Evolutionary conservation across 64 coral and sea anemone species (phyloP).

Genomic region (Montipora cactus): DNA sequence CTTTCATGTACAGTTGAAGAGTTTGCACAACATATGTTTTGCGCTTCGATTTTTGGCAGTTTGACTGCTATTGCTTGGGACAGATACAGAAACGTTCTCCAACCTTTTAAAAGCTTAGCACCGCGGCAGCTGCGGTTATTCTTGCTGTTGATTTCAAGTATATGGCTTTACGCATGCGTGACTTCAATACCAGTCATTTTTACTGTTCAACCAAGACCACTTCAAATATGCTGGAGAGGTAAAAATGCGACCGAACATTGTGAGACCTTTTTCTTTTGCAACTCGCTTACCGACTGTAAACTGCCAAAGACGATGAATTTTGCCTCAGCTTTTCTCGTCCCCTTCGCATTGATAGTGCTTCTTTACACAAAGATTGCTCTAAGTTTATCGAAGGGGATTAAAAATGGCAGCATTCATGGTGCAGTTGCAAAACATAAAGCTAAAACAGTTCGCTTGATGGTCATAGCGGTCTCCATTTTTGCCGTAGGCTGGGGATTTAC

Average conservation of each 20-base stretch:
- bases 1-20: neutral
- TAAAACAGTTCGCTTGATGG: constrained; percentile 21
- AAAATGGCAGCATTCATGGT: constrained; percentile 5
- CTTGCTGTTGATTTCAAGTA: neutral
- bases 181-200: neutral
- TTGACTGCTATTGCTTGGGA: constrained; percentile 11
- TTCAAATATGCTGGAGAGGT: neutral
- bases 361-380: constrained; percentile 17
- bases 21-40: neutral
- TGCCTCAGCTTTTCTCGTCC: neutral
- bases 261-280: neutral
- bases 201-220: neutral
- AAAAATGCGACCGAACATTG: constrained; percentile 5
- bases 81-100: constrained; percentile 5
- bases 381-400: constrained; percentile 8
- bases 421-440: constrained; percentile 30
- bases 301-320: neutral
- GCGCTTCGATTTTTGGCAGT: neutral
- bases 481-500: neutral
- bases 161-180: constrained; percentile 1
- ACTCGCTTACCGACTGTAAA: neutral
- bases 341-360: neutral
- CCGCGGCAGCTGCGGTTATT: neutral
- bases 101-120: constrained; percentile 11
- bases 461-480: neutral